Conservation (phyloP, 2,797 vertebrate genomes). For the Pogoniulus pusillus region DNA sequence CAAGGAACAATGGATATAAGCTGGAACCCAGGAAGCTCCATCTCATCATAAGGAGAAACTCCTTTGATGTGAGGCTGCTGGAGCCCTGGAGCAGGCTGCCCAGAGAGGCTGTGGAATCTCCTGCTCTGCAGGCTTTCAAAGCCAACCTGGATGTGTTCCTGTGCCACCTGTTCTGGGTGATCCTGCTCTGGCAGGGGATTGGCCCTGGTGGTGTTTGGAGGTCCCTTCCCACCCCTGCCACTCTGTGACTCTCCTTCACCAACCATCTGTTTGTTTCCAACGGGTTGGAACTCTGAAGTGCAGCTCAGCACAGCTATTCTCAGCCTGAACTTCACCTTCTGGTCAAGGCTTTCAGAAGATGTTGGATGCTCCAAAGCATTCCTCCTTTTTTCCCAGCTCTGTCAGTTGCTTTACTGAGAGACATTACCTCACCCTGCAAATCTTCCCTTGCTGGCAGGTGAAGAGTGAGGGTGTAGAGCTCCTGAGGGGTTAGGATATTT, state of each 20-base stretch:
- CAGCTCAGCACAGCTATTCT: not conserved
- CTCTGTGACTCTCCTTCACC: not conserved
- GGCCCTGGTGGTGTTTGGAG: no score
- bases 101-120: no score
- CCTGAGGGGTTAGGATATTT: not conserved
- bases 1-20: no score
- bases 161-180: no score
- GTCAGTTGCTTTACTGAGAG: not conserved
- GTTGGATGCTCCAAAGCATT: not conserved
- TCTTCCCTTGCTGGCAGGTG: slow-evolving; percentile 7
- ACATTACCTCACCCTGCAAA: slow-evolving; percentile 29
- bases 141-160: no score
- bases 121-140: no score
- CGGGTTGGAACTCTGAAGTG: not conserved
- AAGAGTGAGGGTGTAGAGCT: slow-evolving; percentile 1
- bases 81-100: no score
- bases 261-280: not conserved
- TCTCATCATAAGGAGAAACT: no score
- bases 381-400: not conserved
- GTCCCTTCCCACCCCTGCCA: no score
- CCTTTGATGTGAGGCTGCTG: no score
- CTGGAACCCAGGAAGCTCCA: no score
- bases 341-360: not conserved
- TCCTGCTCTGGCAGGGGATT: no score
- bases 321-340: not conserved